Conservation (phyloP, 2,888 invertebrate species). For the Patella depressa region DNA sequence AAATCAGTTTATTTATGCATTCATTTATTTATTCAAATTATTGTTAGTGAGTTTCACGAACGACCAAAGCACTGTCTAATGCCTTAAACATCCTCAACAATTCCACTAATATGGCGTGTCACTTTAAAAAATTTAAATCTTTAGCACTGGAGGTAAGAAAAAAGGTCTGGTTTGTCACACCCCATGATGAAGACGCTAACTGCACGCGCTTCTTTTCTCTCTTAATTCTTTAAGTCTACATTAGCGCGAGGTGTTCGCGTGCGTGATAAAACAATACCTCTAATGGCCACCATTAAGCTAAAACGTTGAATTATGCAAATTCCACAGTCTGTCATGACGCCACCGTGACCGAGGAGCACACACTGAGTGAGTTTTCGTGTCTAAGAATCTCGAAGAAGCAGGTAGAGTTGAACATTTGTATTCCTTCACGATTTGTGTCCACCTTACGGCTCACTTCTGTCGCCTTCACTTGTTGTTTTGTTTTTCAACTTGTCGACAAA, state of each 20-base stretch:
- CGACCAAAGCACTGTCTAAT: too few relatives aligned
- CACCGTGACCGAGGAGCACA: not conserved
- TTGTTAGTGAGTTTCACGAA: too few relatives aligned
- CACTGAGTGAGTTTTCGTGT: not conserved
- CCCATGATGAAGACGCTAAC: not conserved
- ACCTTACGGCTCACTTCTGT: not conserved
- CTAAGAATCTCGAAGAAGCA: not conserved
- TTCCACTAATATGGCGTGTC: not conserved
- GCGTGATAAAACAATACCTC: conserved; percentile 4
- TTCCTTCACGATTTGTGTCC: conserved; percentile 11
- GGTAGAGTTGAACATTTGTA: not conserved
- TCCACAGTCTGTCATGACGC: conserved; percentile 4
- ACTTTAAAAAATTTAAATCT: not conserved
- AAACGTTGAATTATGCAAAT: conserved; percentile 11
- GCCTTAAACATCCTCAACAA: too few relatives aligned
- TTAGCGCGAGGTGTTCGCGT: not conserved
- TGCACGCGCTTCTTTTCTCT: not conserved
- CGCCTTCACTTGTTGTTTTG: conserved; percentile 4
- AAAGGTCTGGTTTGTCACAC: conserved; percentile 1
- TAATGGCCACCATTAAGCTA: conserved; percentile 1
- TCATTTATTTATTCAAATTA: too few relatives aligned
- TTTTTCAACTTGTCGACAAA: conserved; percentile 11
- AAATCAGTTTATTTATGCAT: too few relatives aligned
- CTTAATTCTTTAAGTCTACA: conserved; percentile 10
- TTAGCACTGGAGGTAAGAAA: conserved; percentile 2